Conservation (phyloP, 53 echinoderm and acorn worm species). For the Echinometra lucunter region DNA sequence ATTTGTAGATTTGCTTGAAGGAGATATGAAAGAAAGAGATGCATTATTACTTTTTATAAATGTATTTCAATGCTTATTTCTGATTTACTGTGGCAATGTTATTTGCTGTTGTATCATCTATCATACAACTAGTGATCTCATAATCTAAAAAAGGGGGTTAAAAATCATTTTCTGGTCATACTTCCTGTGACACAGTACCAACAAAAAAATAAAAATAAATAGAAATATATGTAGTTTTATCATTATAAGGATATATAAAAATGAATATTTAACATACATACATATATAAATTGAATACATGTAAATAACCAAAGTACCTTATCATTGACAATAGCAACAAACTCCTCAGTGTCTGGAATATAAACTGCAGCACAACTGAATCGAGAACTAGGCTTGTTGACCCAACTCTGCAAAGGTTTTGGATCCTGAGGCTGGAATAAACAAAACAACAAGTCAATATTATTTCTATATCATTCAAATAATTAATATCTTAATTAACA, state of each 20-base stretch:
- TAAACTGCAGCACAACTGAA: slow-evolving; percentile 42
- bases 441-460: not conserved
- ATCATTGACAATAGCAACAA: slow-evolving; percentile 33
- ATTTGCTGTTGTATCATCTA: not conserved
- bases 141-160: too few relatives aligned
- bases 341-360: not conserved
- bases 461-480: too few relatives aligned
- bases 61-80: not conserved
- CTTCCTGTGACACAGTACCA: too few relatives aligned
- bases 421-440: slow-evolving; percentile 35
- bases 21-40: not conserved
- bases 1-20: slow-evolving; percentile 50
- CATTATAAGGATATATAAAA: too few relatives aligned
- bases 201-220: not conserved
- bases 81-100: not conserved
- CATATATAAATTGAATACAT: too few relatives aligned
- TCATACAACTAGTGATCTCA: too few relatives aligned
- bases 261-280: too few relatives aligned
- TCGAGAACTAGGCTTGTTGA: slow-evolving; percentile 36
- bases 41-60: not conserved
- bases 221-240: too few relatives aligned
- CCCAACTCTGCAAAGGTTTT: slow-evolving; percentile 48
- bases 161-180: too few relatives aligned
- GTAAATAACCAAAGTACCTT: slow-evolving; percentile 12
- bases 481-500: too few relatives aligned